Evolutionary conservation across 1,140 invertebrate species (phyloP).

Genomic region (Pogonus chalceus): DNA sequence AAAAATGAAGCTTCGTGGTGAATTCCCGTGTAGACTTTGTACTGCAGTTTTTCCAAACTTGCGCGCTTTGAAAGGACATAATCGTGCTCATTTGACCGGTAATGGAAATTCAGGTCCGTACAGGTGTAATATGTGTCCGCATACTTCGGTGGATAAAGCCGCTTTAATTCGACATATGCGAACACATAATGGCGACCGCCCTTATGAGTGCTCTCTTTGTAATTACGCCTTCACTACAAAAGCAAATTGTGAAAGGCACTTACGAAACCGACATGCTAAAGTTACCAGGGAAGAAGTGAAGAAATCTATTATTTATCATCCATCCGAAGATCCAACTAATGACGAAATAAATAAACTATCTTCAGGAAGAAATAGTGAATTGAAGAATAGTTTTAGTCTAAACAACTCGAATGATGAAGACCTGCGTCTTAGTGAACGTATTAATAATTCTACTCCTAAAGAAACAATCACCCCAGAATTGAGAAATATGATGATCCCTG

Average conservation of each 20-base stretch:
- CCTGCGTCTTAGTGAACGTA: conserved; percentile 20
- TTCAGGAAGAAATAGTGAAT: conserved; percentile 39
- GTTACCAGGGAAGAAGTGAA: conserved; percentile 76
- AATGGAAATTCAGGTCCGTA: conserved; percentile 62
- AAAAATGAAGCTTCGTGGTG: conserved; percentile 74
- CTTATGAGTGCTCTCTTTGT: conserved; percentile 88
- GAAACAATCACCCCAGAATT: conserved; percentile 16
- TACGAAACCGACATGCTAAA: conserved; percentile 82
- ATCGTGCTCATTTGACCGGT: conserved; percentile 61
- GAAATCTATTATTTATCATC: conserved; percentile 74
- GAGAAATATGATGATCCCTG: conserved; percentile 9
- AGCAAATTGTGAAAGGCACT: conserved; percentile 79
- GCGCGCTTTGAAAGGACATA: conserved; percentile 82
- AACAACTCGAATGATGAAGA: conserved; percentile 22
- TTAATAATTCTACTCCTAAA: conserved; percentile 27
- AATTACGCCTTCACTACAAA: conserved; percentile 95
- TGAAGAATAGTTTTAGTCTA: conserved; percentile 31
- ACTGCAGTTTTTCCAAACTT: conserved; percentile 75
- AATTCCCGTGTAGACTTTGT: conserved; percentile 83
- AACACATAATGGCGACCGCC: conserved; percentile 88
- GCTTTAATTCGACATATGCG: conserved; percentile 82
- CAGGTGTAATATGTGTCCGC: conserved; percentile 87
- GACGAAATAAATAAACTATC: conserved; percentile 50
- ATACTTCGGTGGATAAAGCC: conserved; percentile 80
- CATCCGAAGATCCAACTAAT: conserved; percentile 68